Evolutionary conservation across 2,113 vertebrate genomes (phyloP), one percentile per base, ranked within the genome.

Genomic region (Sminthopsis crassicaudata): DNA sequence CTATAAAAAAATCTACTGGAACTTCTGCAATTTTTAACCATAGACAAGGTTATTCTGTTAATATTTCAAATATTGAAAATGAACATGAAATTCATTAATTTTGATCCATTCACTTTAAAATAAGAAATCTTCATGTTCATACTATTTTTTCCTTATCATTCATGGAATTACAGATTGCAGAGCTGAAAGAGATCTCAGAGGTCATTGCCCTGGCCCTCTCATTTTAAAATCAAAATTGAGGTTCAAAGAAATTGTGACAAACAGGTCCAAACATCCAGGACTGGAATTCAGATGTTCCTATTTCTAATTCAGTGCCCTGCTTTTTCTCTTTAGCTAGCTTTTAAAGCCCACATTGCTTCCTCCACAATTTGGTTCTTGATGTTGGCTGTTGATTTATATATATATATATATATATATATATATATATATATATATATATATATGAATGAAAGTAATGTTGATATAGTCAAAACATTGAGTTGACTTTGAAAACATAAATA

Each of bases 1-100:
- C 36, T 94, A 93, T 90, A 95, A 96, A 94, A 97, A 84, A 23
- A 92, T 4, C 95, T 48, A 60, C 91, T 91, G 93, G 95, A 96
- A 92, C 25, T 76, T 76, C 55, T 52, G 88, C 50, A 26, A 36
- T 46, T 90, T 88, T 91, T 57, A 67, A 54, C n/a, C 50, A 92
- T 91, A 94, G 54, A 50, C 46, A 8, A 14, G 1, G 91, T 14
- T n/a, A 3, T 51, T 94, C 16, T 23, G n/a, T 92, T 93, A 89
- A 25, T 93, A 92, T 94, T 89, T 76, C 84, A 93, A 92, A 92
- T 36, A 90, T 0, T 51, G 14, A 60, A 46, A 84, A 27, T 90
- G 2, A 48, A 3, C 46, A 16, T 2, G 3, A 48, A 84, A 7
- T n/a, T 84, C n/a, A 42, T 42, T 76, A 76, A n/a, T n/a, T 42